A percentile compares a stretch with the other conserved stretches of the same genome.
Evolutionary conservation across 1,140 invertebrate genomes (phyloP).

Genomic region (Brachionus manjavacas): DNA sequence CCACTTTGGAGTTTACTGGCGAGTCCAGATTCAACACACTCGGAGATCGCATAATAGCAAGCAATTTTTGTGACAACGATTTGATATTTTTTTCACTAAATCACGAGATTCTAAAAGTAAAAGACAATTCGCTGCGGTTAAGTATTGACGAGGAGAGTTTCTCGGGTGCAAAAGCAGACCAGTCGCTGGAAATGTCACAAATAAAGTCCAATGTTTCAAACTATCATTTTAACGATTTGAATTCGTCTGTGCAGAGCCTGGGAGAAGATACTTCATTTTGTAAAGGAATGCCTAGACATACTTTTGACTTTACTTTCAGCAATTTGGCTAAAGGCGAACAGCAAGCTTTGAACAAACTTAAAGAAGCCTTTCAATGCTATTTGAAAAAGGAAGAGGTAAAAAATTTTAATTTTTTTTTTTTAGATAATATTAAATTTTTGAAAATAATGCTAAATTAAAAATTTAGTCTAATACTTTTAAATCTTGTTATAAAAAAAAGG

Average conservation of each 20-base stretch:
- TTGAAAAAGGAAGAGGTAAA: constrained; percentile 39
- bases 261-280: background rate
- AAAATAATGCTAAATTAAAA: no score
- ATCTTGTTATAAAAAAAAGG: no score
- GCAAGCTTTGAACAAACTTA: background rate
- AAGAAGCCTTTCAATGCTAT: constrained; percentile 34
- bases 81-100: constrained; percentile 34
- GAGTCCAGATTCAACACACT: constrained; percentile 35
- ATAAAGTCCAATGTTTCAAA: background rate
- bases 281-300: background rate
- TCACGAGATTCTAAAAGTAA: constrained; percentile 21
- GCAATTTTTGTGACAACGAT: constrained; percentile 32
- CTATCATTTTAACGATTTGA: background rate
- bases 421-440: no score
- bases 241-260: constrained; percentile 10
- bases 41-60: constrained; percentile 23
- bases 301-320: constrained; percentile 37
- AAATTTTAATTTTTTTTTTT: no score
- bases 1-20: constrained; percentile 25
- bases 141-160: constrained; percentile 35
- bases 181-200: constrained; percentile 14
- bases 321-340: background rate
- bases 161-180: background rate
- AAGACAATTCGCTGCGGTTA: constrained; percentile 21
- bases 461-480: no score